Base-by-base conservation (phyloP, 53 echinoderm and acorn worm species). In the Actinopyga echinites region DNA sequence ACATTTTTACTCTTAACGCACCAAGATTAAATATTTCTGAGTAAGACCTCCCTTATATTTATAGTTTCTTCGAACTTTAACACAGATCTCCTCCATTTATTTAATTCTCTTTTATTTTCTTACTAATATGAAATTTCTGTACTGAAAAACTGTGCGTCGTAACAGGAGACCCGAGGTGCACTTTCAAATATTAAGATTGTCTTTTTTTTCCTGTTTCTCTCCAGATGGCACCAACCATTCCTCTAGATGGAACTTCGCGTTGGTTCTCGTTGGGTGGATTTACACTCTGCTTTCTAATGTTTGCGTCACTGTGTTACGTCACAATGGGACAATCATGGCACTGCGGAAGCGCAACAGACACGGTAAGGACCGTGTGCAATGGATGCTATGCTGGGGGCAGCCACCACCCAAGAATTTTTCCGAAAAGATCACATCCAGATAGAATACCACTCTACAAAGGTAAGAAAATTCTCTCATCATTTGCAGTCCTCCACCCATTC, bases 321-420 rank as follows among this genome's bases (percentile, higher is more conserved):
- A 34, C 71, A 37, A 23, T 42, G 13, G 71, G 44, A 1, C 22
- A 44, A 23, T 71, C 71, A 0, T 71, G 71, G 71, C 34, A 71
- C 21, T 71, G 71, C 42, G 71, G 71, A 1, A 71, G 71, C 6
- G 71, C 71, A 21, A 24, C 71, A 6, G 71, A 71, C 6, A 71
- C 71, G 24, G 71, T 71, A 0, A 22, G 24, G 24, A 8, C 19
- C 25, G 44, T 71, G 44, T 71, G 71, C 45, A 28, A 15, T 19
- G 71, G 71, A 24, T 71, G 71, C 34, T 71, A 71, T 28, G 71
- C 71, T 25, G 71, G 71, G 23, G 71, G 71, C 6, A 40, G 40
- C 42, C 71, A 71, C n/a, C 40, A 26, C n/a, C 13, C 22, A 44
- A 40, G n/a, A 10, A 21, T 29, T 30, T 71, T 35, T 40, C 15